Base-by-base conservation (phyloP, 1,140 invertebrate species). In the Sitodiplosis mosellana region DNA sequence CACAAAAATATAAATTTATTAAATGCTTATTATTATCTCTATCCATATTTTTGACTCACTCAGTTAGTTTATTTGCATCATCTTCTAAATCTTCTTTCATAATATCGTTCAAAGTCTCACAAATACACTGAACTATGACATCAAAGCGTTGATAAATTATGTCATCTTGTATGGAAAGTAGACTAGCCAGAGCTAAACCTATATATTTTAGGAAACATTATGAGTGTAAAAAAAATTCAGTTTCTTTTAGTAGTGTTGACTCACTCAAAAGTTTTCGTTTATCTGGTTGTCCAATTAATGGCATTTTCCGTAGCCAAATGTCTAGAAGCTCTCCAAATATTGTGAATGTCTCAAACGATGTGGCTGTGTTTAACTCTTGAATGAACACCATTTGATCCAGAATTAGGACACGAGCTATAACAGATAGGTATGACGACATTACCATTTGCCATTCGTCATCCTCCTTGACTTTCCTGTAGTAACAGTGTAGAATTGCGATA, bases 71-170 rank as follows among this genome's bases (percentile, higher is more conserved):
- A 72, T 54, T 60, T 61, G 14, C 77, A 51, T 69, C 73, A 14
- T 85, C 79, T 27, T 10, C 27, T 10, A 27, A 27, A 55, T 86
- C 81, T 45, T 69, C 72, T 56, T 75, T 78, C 58, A 76, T 81
- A 43, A 94, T 77, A 61, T 95, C 90, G 66, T 90, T 86, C 37
- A 95, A 65, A 7, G 84, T 78, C 68, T 91, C 84, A 22, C 83
- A 75, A 54, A 92, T 76, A 55, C 80, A 76, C 40, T 80, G 68
- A 53, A 92, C 72, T 43, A 91, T 84, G 17, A 70, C 70, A 45
- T 76, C 74, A 63, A 90, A 83, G 48, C 79, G 71, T 56, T 83
- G 75, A 34, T 83, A 64, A 42, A 91, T 73, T 20, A 77, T 66
- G 49, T 72, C 65, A 60, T 75, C 80, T 53, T 77, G 74, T 6